Evolutionary conservation across 2,797 vertebrate genomes (phyloP).

Genomic region (Lithobates pipiens): DNA sequence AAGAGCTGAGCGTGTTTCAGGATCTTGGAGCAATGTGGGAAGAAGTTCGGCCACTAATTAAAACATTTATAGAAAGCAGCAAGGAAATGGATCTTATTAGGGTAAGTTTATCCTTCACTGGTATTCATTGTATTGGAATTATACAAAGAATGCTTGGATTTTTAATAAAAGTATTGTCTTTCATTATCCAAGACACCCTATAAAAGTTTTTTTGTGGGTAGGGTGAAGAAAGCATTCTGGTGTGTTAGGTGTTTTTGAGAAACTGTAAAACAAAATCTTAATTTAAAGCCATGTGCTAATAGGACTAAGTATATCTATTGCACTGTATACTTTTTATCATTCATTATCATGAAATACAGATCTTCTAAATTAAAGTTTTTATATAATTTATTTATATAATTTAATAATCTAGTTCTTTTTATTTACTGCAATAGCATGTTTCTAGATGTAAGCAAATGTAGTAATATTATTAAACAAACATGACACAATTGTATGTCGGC

Average conservation of each 20-base stretch:
- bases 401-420: too few relatives aligned
- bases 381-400: too few relatives aligned
- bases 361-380: too few relatives aligned
- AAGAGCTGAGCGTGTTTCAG: slow-evolving; percentile 90
- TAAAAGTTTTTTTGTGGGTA: too few relatives aligned
- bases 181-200: background rate
- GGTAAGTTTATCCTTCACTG: slow-evolving; percentile 69
- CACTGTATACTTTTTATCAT: too few relatives aligned
- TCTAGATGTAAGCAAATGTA: background rate
- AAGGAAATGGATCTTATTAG: slow-evolving; percentile 88
- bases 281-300: background rate
- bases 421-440: background rate
- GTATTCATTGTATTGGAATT: background rate
- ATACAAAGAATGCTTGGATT: background rate
- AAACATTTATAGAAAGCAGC: slow-evolving; percentile 91
- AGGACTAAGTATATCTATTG: too few relatives aligned
- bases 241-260: too few relatives aligned
- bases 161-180: background rate
- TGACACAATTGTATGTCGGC: too few relatives aligned
- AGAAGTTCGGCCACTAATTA: slow-evolving; percentile 89
- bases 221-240: too few relatives aligned
- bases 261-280: too few relatives aligned
- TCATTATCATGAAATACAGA: too few relatives aligned
- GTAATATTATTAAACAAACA: too few relatives aligned
- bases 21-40: slow-evolving; percentile 95